Evolutionary conservation across 1,140 invertebrate genomes (phyloP).

Genomic region (Dysdera silvatica): DNA sequence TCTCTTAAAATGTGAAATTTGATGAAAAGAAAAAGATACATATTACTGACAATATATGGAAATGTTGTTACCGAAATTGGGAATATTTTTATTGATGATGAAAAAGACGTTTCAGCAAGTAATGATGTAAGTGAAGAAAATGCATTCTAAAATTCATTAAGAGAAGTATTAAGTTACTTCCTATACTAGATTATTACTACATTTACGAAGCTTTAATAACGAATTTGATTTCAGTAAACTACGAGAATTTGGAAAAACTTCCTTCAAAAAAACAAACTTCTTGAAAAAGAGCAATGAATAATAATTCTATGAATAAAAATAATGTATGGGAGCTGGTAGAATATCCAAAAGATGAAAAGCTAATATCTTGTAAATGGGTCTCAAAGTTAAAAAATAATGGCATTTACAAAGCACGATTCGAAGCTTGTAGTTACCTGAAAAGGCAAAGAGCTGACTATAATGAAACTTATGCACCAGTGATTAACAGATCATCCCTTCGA

Average conservation of each 20-base stretch:
- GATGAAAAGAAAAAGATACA: too few species aligned
- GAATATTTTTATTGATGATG: too few species aligned
- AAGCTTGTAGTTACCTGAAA: slow-evolving; percentile 36
- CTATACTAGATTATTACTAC: not conserved
- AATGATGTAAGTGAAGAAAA: too few species aligned
- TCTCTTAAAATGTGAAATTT: too few species aligned
- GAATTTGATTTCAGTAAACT: not conserved
- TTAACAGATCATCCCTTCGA: slow-evolving; percentile 26
- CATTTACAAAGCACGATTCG: slow-evolving; percentile 42
- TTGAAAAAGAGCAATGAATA: not conserved
- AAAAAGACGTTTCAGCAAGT: too few species aligned
- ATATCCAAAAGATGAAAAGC: slow-evolving; percentile 1
- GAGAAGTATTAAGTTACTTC: not conserved
- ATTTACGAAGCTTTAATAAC: not conserved
- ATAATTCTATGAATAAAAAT: slow-evolving; percentile 1
- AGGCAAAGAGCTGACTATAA: slow-evolving; percentile 32
- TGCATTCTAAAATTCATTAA: too few species aligned
- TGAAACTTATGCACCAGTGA: slow-evolving; percentile 34
- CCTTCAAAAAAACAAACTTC: not conserved
- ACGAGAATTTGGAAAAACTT: not conserved
- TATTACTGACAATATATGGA: too few species aligned
- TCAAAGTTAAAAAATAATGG: not conserved
- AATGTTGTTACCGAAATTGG: too few species aligned
- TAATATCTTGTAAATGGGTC: slow-evolving; percentile 16
- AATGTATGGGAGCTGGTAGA: slow-evolving; percentile 10